Base-by-base conservation (phyloP, 1,140 invertebrate genomes). In the Zelostemma sp. region DNA sequence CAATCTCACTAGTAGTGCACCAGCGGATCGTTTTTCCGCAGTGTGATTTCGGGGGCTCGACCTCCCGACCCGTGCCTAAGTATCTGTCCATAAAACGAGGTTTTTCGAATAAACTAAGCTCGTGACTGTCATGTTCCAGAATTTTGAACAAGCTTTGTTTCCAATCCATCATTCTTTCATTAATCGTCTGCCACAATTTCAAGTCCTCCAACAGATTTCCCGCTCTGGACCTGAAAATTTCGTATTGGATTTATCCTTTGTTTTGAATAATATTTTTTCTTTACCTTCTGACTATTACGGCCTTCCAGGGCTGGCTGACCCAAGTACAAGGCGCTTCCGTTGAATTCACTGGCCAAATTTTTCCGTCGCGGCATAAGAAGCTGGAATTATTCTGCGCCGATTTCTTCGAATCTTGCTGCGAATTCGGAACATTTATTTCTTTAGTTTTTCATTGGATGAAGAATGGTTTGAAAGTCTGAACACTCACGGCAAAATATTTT, bases 351-450 rank as follows among this genome's bases (percentile, higher is more conserved):
- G 82, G 65, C 0, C 74, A 56, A 0, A 87, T 67, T 1, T 84
- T 85, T 3, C 91, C 92, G 80, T 93, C 87, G n/a, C 88, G 87
- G 80, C 93, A 95, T 33, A 95, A 1, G 73, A 49, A 90, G 82
- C 61, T 89, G 73, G 84, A 90, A 64, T 68, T 87, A 41, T 40
- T 49, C 8, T 14, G 12, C 16, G 9, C 9, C 2, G 1, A 19
- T 19, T 18, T 15, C 1, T 21, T 5, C 11, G 33, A 35, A 35
- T 35, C 1, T 35, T 4, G 3, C 8, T 28, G 3, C 8, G 25
- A 28, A 28, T 28, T 28, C 25, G 25, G 25, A 28, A 28, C n/a
- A 12, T 47, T 16, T 8, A 15, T 0, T 6, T 56, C 48, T 15
- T 49, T n/a, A 19, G 6, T 53, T 31, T 31, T n/a, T n/a, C n/a